Evolutionary conservation across 2,888 invertebrate genomes (phyloP), one percentile per base, ranked within the genome.

Genomic region (Orthosia gothica): DNA sequence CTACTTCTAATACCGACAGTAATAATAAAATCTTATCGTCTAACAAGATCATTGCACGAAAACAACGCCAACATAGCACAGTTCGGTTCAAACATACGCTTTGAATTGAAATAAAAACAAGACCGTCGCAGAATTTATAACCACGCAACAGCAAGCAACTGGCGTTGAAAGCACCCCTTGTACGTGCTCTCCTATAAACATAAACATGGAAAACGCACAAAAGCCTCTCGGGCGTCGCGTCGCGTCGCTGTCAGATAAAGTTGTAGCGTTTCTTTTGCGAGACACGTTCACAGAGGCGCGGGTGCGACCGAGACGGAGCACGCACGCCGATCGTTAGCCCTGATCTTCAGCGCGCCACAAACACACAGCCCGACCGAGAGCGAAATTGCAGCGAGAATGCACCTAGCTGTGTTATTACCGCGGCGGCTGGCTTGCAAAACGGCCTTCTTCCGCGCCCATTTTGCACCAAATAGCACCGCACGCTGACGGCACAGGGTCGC

Each of bases 271-370:
- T 95, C 95, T 95, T 96, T 96, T 96, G 93, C 94, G 89, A 93
- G 93, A 92, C 92, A 89, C 87, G 90, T 88, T 88, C 79, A 87
- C 85, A 83, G 86, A 86, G 84, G 80, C 75, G 70, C 78, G 88
- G 59, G 94, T 90, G 94, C 87, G 95, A 96, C 90, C 67, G 94
- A 91, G 95, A 95, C 87, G 90, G 92, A 89, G 86, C 84, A 89
- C 79, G 87, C 91, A 89, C 93, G 94, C 93, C 96, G 96, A 96
- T 96, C 96, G 96, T 96, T 96, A 96, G 96, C 96, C 96, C 96
- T 96, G 96, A 96, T 96, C 96, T 96, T 96, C 96, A 96, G 92
- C 96, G 96, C 96, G 96, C 96, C 95, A 96, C 96, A 96, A 96
- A 96, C 96, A 96, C 94, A 96, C 92, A 96, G 94, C 94, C 96